phyloP scores from a whole-genome alignment of 2,888 invertebrate genomes.

The Torymus auratus region DNA sequence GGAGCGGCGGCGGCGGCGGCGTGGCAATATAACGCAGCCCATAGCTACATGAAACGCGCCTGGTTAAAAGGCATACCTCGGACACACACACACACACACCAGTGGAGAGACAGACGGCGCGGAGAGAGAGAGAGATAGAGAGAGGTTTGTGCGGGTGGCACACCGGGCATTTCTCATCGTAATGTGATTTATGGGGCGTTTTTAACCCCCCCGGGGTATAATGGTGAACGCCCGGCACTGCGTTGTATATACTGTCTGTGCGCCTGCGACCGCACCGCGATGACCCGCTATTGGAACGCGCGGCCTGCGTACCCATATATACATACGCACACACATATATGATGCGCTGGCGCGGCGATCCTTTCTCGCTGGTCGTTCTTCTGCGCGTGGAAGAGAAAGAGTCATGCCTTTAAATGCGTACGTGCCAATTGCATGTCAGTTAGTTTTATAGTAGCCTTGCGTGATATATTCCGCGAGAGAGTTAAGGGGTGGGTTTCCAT shows the following conservation, averaged over 20 bases:
- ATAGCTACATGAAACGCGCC: neutral
- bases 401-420: slow-evolving; percentile 47
- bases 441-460: slow-evolving; percentile 30
- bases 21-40: neutral
- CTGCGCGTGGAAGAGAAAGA: neutral
- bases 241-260: too few species aligned
- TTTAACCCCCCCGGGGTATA: slow-evolving; percentile 69
- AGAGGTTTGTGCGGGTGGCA: slow-evolving; percentile 61
- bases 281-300: slow-evolving; percentile 22
- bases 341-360: slow-evolving; percentile 42
- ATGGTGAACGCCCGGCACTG: slow-evolving; percentile 55
- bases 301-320: too few species aligned
- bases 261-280: slow-evolving; percentile 49
- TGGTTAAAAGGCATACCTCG: neutral
- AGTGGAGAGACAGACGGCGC: slow-evolving; percentile 29
- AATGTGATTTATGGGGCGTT: slow-evolving; percentile 74
- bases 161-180: slow-evolving; percentile 70
- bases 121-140: slow-evolving; percentile 30
- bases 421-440: slow-evolving; percentile 55
- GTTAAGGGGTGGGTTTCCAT: too few species aligned
- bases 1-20: neutral
- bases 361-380: slow-evolving; percentile 24
- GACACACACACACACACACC: neutral
- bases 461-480: slow-evolving; percentile 20
- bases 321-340: too few species aligned